Base-by-base conservation (phyloP, 2,797 vertebrate species). In the Acridotheres tristis region DNA sequence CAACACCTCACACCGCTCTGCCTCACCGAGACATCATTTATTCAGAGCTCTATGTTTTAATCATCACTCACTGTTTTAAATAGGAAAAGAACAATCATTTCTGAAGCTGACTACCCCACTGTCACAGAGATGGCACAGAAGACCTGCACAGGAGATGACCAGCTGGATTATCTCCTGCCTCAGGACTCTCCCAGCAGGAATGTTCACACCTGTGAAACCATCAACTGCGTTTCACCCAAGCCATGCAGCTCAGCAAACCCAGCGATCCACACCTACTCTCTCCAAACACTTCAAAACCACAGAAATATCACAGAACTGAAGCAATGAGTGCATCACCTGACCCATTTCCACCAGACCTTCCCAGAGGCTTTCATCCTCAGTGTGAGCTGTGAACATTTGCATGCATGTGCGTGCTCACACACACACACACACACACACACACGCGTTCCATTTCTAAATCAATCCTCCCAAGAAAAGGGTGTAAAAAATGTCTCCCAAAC, bases 401-500 rank as follows among this genome's bases (percentile, higher is more conserved):
- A 62, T 45, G 73, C 69, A 65, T 6, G 9, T 67, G 59, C 0
- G 0, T 19, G 7, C 29, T 53, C 29, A 53, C 29, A 48, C 23
- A 14, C 45, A 13, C 54, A 21, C 53, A 45, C 72, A 32, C 32
- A 34, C 29, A 48, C 23, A 14, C 45, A 13, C 54, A 21, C 53
- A 45, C 72, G 29, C 32, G 2, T 75, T 67, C 67, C 3, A 69
- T 42, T 69, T 45, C 82, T 77, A 88, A 95, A 92, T 83, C 85
- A 95, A 94, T 94, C 91, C 86, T 97, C 42, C 73, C 7, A 32
- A 68, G 89, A 75, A 81, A 90, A 88, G 50, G 79, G 86, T 72
- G 79, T 89, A 86, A 95, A 96, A 94, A 58, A 65, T 47, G 63
- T 16, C 92, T 69, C 61, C 85, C 94, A 87, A 95, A 77, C 40